Evolutionary conservation across 2,113 vertebrate genomes (phyloP), one percentile per base, ranked within the genome.

Genomic region (Girardinichthys multiradiatus): DNA sequence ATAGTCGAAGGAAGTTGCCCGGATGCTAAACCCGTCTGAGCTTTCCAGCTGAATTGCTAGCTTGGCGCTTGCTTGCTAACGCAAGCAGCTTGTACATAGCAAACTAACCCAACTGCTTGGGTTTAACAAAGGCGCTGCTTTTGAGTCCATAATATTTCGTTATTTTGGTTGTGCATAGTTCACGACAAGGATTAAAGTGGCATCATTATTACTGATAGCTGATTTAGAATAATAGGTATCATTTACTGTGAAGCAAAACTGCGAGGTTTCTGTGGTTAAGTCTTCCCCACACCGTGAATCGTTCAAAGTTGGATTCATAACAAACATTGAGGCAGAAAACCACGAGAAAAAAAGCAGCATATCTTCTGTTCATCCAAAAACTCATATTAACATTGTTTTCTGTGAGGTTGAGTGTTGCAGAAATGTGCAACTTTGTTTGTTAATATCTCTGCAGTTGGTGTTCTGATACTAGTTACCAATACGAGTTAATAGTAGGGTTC

Each of bases 101-200:
- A 70, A 63, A 74, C 13, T 64, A 76, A 63, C 67, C 51, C 67
- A 35, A 51, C 82, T 45, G 48, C 60, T 17, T 70, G 48, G 71
- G 66, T 82, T 87, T 81, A 72, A 87, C 86, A 87, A 88, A 82
- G 81, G 83, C 80, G 71, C 88, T 81, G 37, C 21, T 68, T 83
- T 73, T 82, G 57, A 89, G 86, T 87, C 86, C 87, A 67, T 54
- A 15, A 3, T 42, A 9, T 33, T 26, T 1, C 9, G 15, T n/a
- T 0, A 2, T 63, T 59, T 5, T 51, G 3, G 63, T 42, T 66
- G 3, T 70, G 14, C 4, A 19, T 15, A 21, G 64, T 29, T 68
- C 29, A n/a, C 33, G 27, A 19, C 14, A 28, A 8, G 24, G 28
- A 13, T 74, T 65, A 64, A 58, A 80, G 30, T 39, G 12, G 59